Evolutionary conservation across 2,797 vertebrate species (phyloP).

Genomic region (Zonotrichia albicollis): DNA sequence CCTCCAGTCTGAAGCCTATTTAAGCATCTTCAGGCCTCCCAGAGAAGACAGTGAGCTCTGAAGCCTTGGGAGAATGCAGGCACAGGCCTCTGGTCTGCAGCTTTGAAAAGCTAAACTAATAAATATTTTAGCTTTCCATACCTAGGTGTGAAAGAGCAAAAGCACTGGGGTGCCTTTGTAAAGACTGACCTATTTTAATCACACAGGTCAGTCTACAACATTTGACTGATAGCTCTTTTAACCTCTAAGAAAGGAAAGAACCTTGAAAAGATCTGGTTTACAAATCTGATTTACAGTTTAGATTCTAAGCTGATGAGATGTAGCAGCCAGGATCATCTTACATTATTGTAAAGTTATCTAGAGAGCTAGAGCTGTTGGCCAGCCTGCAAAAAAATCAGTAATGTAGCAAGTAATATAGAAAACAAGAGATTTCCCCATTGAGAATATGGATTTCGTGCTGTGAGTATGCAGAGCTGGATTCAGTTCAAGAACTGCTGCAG

Average conservation of each 20-base stretch:
- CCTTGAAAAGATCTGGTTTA: background rate
- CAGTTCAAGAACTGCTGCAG: conserved; percentile 8
- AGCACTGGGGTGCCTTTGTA: background rate
- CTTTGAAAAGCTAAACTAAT: background rate
- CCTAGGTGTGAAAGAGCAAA: background rate
- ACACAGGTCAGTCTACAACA: background rate
- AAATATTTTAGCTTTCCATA: background rate
- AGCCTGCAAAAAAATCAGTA: conserved; percentile 3
- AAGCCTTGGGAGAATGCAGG: background rate
- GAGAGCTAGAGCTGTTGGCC: background rate
- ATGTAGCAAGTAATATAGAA: background rate
- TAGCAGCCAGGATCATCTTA: background rate
- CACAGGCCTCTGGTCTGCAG: background rate
- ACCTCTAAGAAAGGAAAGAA: background rate
- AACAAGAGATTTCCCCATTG: background rate
- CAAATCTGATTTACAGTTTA: background rate
- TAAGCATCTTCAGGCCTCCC: background rate
- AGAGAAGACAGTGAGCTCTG: background rate
- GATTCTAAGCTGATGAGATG: background rate
- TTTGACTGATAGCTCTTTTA: background rate
- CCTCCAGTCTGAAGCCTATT: background rate
- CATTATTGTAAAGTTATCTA: background rate
- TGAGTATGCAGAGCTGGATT: background rate
- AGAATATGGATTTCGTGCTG: background rate
- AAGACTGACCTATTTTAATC: background rate